phyloP scores from a whole-genome alignment of 2,888 invertebrate species.

The Cosmorhoe ocellata region DNA sequence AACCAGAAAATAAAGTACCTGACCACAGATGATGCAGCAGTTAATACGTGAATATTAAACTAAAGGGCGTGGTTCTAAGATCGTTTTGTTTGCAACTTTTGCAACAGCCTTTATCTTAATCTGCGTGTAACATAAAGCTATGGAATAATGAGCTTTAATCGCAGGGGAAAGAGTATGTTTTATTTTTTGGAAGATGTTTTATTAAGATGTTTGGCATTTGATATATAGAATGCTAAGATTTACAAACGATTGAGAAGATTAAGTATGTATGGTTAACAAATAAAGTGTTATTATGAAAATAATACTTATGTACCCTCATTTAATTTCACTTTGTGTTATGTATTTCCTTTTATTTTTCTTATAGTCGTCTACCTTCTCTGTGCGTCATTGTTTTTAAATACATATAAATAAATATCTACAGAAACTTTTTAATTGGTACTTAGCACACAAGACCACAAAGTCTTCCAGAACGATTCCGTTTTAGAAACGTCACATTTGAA shows the following conservation, averaged over 20 bases:
- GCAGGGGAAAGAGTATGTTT: background rate
- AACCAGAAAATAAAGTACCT: conserved; percentile 15
- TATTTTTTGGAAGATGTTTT: background rate
- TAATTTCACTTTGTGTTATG: no score
- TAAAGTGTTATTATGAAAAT: background rate
- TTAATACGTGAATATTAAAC: conserved; percentile 3
- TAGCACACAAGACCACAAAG: no score
- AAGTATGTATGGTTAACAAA: conserved; percentile 19
- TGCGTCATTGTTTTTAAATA: no score
- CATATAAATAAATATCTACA: no score
- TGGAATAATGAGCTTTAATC: background rate
- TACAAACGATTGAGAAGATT: no score
- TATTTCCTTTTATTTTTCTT: no score
- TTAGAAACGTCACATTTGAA: no score
- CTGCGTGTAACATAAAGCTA: background rate
- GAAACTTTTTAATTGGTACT: no score
- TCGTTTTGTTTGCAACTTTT: conserved; percentile 1
- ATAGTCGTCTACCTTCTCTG: no score
- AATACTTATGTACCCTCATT: no score
- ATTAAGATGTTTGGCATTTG: conserved; percentile 18
- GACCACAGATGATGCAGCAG: conserved; percentile 7
- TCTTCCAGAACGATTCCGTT: no score
- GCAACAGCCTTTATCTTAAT: background rate
- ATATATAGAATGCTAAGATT: conserved; percentile 25
- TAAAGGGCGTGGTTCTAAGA: conserved; percentile 17